phyloP scores from a whole-genome alignment of 2,888 invertebrate genomes.

The Drosophila nigricruria region DNA sequence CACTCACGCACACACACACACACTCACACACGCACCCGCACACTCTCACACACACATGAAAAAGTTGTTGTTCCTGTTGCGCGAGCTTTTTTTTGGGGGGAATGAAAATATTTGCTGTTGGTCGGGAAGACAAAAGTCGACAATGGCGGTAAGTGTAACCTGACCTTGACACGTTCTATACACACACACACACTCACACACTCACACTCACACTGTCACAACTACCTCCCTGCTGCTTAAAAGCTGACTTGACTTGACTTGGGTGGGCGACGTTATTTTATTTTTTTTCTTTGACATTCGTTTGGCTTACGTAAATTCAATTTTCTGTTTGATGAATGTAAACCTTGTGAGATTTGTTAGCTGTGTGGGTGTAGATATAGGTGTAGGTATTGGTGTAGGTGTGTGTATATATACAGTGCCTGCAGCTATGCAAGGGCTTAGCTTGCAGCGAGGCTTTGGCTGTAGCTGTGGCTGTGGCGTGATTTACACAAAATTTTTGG shows the following conservation, averaged over 20 bases:
- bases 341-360: slow-evolving; percentile 46
- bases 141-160: slow-evolving; percentile 71
- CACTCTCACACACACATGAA: slow-evolving; percentile 24
- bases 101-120: neutral
- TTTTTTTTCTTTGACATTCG: slow-evolving; percentile 60
- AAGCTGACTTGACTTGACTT: neutral
- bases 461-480: slow-evolving; percentile 1
- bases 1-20: slow-evolving; percentile 17
- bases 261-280: slow-evolving; percentile 20
- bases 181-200: slow-evolving; percentile 11
- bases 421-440: slow-evolving; percentile 64
- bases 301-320: slow-evolving; percentile 77
- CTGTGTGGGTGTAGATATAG: slow-evolving; percentile 21
- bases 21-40: slow-evolving; percentile 9
- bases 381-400: slow-evolving; percentile 17
- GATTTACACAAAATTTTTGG: slow-evolving; percentile 64
- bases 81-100: slow-evolving; percentile 19
- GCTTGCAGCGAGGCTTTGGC: neutral
- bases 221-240: neutral
- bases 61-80: slow-evolving; percentile 65
- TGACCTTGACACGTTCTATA: slow-evolving; percentile 74
- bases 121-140: slow-evolving; percentile 60
- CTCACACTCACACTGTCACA: neutral
- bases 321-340: slow-evolving; percentile 78
- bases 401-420: slow-evolving; percentile 34